Conservation (phyloP, 23 tunicate species). For the Halocynthia roretzi region DNA sequence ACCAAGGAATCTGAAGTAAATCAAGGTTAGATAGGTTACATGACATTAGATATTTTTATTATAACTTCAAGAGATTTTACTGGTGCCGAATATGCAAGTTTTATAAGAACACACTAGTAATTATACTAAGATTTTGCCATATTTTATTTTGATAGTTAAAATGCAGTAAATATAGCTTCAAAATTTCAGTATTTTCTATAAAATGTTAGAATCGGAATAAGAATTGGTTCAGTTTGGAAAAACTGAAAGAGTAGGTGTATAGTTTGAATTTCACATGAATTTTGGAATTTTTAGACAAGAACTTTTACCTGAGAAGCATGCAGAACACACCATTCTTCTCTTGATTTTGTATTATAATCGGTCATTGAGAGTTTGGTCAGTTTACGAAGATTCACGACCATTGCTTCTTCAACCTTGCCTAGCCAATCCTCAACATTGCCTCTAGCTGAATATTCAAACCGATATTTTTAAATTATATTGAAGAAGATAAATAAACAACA, state of each 20-base stretch:
- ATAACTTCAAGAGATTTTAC: no score
- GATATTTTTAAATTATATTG: not conserved
- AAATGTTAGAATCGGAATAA: no score
- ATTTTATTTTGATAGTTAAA: no score
- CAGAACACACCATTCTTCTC: conserved; percentile 91
- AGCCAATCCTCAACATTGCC: conserved; percentile 99
- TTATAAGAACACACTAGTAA: no score
- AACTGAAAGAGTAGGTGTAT: no score
- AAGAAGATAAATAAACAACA: not conserved
- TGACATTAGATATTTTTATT: no score
- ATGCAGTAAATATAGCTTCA: no score
- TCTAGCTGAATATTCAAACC: conserved; percentile 49
- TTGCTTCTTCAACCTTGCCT: conserved; percentile 98
- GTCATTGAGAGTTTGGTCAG: conserved; percentile 76
- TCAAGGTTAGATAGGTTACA: not conserved
- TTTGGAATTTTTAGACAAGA: not conserved
- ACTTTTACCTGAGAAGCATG: conserved; percentile 65
- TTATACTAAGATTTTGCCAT: no score
- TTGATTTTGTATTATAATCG: conserved; percentile 56
- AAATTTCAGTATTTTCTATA: no score
- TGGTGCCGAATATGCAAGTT: no score
- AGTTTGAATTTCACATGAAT: no score
- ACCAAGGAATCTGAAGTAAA: not conserved
- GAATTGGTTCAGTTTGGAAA: no score
- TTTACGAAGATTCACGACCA: conserved; percentile 91